Percentiles rank a stretch among this genome's conserved stretches.
Conservation (phyloP, 2,888 invertebrate genomes). For the Orthosia gracilis region DNA sequence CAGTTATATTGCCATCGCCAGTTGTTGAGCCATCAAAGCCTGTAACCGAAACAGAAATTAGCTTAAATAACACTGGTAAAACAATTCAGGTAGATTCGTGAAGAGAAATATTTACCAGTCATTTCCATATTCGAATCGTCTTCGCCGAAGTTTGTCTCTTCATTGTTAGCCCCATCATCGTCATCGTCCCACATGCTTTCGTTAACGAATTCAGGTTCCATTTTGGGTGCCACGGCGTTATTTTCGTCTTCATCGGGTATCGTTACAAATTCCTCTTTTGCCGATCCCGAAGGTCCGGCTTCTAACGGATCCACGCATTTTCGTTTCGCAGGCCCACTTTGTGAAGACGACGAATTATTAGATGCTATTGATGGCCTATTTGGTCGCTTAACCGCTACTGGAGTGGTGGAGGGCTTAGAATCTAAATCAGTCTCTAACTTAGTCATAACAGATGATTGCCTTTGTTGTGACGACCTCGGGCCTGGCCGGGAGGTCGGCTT, state of each 20-base stretch:
- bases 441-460: conserved; percentile 92
- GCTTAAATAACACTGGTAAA: fast-evolving
- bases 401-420: conserved; percentile 92
- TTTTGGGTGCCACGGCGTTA: conserved; percentile 92
- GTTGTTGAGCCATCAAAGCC: conserved; percentile 90
- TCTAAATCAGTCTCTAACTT: conserved; percentile 92
- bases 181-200: conserved; percentile 92
- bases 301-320: conserved; percentile 92
- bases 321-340: conserved; percentile 91
- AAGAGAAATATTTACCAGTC: conserved; percentile 81
- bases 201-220: conserved; percentile 93
- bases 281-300: conserved; percentile 91
- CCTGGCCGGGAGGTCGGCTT: conserved; percentile 91
- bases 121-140: conserved; percentile 93
- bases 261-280: conserved; percentile 90
- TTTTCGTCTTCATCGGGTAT: conserved; percentile 90
- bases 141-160: conserved; percentile 92
- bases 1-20: conserved; percentile 89
- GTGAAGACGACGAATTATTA: conserved; percentile 91
- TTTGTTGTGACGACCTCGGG: conserved; percentile 93
- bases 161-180: conserved; percentile 92
- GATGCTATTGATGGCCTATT: conserved; percentile 92
- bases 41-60: conserved; percentile 58
- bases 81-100: fast-evolving
- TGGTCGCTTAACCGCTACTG: conserved; percentile 92